Conservation (phyloP, 2,888 invertebrate genomes). For the Anoncus sp. region DNA sequence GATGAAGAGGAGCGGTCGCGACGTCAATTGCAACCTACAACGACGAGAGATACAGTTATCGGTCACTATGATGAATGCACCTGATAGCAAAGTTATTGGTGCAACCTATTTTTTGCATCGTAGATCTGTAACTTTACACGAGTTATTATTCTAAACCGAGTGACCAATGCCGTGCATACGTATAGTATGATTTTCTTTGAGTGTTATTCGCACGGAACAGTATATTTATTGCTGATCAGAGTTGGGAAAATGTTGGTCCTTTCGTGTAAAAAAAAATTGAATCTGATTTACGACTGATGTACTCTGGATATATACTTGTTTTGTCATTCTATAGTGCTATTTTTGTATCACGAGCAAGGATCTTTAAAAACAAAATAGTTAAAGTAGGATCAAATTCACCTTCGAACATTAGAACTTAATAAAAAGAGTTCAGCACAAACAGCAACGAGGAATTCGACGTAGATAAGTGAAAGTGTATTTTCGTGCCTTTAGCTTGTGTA, state of each 20-base stretch:
- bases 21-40: slow-evolving; percentile 28
- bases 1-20: slow-evolving; percentile 72
- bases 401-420: no score
- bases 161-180: neutral
- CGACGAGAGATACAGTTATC: slow-evolving; percentile 27
- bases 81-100: slow-evolving; percentile 25
- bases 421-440: no score
- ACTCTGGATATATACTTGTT: no score
- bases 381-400: no score
- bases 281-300: no score
- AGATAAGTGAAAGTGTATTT: no score
- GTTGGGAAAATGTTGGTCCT: slow-evolving; percentile 11
- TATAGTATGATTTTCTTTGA: slow-evolving; percentile 9
- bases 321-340: no score
- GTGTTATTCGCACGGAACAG: slow-evolving; percentile 12
- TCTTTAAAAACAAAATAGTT: no score
- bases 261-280: neutral
- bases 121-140: no score
- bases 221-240: slow-evolving; percentile 17
- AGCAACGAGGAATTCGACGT: no score
- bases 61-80: slow-evolving; percentile 21
- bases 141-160: slow-evolving; percentile 22
- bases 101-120: slow-evolving; percentile 26
- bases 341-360: no score
- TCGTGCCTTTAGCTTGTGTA: no score